Evolutionary conservation across 2,888 invertebrate species (phyloP).

Genomic region (Linnaemya vulpina): DNA sequence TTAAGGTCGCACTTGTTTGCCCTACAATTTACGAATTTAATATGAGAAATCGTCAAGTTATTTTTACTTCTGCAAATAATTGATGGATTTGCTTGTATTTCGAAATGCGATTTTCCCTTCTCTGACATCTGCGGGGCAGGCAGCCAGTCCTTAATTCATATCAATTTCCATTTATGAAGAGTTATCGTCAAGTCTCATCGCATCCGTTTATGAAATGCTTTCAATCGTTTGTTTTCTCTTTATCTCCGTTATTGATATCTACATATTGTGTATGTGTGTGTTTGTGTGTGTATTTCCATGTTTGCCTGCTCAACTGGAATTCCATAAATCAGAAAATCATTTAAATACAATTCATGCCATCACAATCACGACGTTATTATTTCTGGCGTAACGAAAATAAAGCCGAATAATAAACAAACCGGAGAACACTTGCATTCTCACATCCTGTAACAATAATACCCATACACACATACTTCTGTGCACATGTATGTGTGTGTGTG

Average conservation of each 20-base stretch:
- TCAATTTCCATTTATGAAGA: too few relatives aligned
- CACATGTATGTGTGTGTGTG: not conserved
- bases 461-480: too few relatives aligned
- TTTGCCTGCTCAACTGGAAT: constrained; percentile 40
- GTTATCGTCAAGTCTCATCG: too few relatives aligned
- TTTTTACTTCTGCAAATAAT: too few relatives aligned
- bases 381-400: constrained; percentile 19
- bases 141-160: too few relatives aligned
- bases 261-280: not conserved
- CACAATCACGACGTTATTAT: constrained; percentile 10
- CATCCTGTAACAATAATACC: not conserved
- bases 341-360: constrained; percentile 29
- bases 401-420: not conserved
- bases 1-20: too few relatives aligned
- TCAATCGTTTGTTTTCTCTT: not conserved
- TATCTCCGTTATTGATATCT: not conserved
- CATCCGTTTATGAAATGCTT: not conserved
- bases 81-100: too few relatives aligned
- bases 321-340: constrained; percentile 56
- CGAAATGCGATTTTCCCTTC: too few relatives aligned
- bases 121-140: too few relatives aligned
- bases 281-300: not conserved
- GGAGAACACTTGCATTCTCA: not conserved
- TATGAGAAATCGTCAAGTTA: too few relatives aligned
- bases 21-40: too few relatives aligned